Percentiles rank a stretch among this genome's conserved stretches.
phyloP scores from a whole-genome alignment of 2,888 invertebrate genomes.

The Oscheius myriophilus region DNA sequence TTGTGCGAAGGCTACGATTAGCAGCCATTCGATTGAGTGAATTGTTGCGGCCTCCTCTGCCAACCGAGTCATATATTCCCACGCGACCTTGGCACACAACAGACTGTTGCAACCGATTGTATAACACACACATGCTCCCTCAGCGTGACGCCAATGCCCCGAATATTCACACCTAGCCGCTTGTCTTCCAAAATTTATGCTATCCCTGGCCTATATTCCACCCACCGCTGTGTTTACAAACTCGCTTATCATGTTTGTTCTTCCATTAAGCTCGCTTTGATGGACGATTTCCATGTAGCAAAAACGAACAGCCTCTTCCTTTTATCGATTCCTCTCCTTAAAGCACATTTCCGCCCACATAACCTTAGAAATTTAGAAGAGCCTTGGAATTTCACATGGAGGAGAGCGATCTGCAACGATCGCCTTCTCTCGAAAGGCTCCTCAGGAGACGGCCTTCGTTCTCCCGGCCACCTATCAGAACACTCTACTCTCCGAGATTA shows the following conservation, averaged over 20 bases:
- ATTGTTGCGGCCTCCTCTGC: no score
- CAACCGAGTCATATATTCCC: no score
- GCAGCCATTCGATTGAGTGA: no score
- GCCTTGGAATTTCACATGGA: constrained; percentile 5
- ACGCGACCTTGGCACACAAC: no score
- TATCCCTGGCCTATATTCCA: no score
- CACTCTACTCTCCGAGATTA: constrained; percentile 23
- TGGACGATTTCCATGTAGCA: no score
- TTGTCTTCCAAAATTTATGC: no score
- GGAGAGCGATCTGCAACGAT: constrained; percentile 25
- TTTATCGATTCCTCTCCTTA: neutral
- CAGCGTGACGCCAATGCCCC: no score
- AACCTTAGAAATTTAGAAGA: neutral
- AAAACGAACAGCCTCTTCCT: neutral
- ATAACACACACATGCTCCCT: no score
- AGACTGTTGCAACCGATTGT: no score
- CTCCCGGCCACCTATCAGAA: constrained; percentile 28
- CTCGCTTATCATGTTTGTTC: constrained; percentile 26
- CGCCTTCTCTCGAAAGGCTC: constrained; percentile 29
- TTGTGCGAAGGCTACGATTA: no score
- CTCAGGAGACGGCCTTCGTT: constrained; percentile 29
- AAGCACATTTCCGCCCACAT: constrained; percentile 8
- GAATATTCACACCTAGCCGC: no score
- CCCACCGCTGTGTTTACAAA: constrained; percentile 5
- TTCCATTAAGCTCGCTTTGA: neutral